phyloP scores from a whole-genome alignment of 2,888 invertebrate species.

The Parochlus steinenii region DNA sequence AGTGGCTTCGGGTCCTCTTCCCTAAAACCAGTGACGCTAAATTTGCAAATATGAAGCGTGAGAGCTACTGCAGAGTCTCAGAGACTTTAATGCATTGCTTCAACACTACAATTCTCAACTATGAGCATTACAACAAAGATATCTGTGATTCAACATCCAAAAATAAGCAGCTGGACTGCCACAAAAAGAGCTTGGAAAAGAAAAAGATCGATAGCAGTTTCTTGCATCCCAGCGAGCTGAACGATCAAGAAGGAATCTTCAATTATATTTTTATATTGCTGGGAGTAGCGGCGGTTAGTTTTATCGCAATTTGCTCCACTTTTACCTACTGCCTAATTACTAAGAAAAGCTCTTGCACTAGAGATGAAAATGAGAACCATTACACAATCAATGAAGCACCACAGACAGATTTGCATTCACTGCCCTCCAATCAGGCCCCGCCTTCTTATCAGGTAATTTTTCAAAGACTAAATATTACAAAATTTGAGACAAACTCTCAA shows the following conservation, averaged over 20 bases:
- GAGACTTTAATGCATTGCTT: slow-evolving; percentile 21
- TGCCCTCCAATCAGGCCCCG: slow-evolving; percentile 8
- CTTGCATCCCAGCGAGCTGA: slow-evolving; percentile 21
- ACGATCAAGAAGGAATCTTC: slow-evolving; percentile 12
- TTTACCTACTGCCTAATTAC: neutral
- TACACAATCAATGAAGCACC: neutral
- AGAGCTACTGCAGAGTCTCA: slow-evolving; percentile 23
- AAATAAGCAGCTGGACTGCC: slow-evolving; percentile 19
- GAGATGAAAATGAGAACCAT: slow-evolving; percentile 1
- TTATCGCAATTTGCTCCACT: neutral
- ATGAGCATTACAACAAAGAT: slow-evolving; percentile 23
- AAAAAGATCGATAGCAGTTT: slow-evolving; percentile 22
- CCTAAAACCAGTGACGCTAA: neutral
- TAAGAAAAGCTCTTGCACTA: neutral
- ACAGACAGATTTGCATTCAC: slow-evolving; percentile 6
- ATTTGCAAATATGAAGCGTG: slow-evolving; percentile 23
- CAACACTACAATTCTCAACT: slow-evolving; percentile 22
- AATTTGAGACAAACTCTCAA: too few species aligned
- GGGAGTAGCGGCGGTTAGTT: neutral
- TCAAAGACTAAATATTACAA: too few species aligned
- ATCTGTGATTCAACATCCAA: slow-evolving; percentile 22
- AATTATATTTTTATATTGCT: slow-evolving; percentile 3
- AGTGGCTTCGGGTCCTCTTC: slow-evolving; percentile 22
- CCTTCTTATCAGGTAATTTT: slow-evolving; percentile 12
- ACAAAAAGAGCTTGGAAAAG: slow-evolving; percentile 18